Base-by-base conservation (phyloP, 2,797 vertebrate genomes). In the Notoglanidium macrostoma region DNA sequence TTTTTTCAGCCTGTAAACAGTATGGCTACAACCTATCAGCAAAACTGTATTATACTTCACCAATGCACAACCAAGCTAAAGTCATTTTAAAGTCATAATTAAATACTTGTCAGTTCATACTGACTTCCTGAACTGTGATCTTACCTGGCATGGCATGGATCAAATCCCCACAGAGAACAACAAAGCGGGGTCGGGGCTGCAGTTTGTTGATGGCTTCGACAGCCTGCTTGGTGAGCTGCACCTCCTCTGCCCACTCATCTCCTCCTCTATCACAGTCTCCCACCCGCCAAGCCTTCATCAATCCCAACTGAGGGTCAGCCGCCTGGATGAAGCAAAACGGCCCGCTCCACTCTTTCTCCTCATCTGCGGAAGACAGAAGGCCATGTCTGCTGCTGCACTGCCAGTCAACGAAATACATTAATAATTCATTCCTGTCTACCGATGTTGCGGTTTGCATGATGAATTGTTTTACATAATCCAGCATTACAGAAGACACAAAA, bases 131-230 rank as follows among this genome's bases (percentile, higher is more conserved):
- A 70, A 51, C 26, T 6, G 35, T 35, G 83, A 82, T 46, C 51
- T 89, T 94, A 99, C 98, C 98, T 92, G 98, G 98, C 98, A 99
- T 97, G 92, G 97, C 96, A 2, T 99, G 97, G 74, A 99, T 92
- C 29, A 99, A 96, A 94, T 99, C 98, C 0, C 98, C 98, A 0
- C 98, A 99, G 14, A 99, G 92, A 78, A 97, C 96, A 80, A 98
- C 95, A 92, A 99, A 99, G 81, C 94, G 97, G 0, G 98, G 98
- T 51, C 93, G 96, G 29, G 97, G 97, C 68, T 86, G 91, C 87
- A 99, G 94, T 86, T 92, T 95, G 94, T 98, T 99, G 73, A 99
- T 59, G 0, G 97, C 97, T 88, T 95, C 94, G 76, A 99, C 95
- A 0, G 97, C 96, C 90, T 96, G 96, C 87, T 96, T 94, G 17